phyloP scores from a whole-genome alignment of 2,113 vertebrate genomes.

The Myanophis thanlyinensis region DNA sequence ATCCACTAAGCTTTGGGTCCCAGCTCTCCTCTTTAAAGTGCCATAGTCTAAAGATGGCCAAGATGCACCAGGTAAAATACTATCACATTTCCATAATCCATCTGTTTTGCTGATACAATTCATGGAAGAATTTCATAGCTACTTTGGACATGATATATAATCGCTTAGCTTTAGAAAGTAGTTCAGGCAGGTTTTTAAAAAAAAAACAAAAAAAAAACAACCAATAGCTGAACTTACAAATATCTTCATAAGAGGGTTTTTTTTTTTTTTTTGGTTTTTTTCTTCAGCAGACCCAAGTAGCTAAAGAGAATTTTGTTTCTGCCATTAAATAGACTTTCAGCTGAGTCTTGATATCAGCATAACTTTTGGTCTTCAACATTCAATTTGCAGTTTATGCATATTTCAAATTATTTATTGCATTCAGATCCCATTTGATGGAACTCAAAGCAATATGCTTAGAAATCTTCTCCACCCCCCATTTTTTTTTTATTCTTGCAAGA shows the following conservation, averaged over 20 bases:
- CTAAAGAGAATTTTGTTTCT: not conserved
- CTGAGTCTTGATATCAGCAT: not conserved
- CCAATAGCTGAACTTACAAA: not conserved
- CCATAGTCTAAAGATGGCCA: slow-evolving; percentile 62
- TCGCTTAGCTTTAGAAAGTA: not conserved
- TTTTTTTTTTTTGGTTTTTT: not conserved
- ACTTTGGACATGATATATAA: not conserved
- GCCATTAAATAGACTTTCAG: not conserved
- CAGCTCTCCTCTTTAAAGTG: slow-evolving; percentile 62
- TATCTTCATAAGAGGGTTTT: not conserved
- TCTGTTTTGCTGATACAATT: slow-evolving; percentile 1
- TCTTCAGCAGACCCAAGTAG: not conserved
- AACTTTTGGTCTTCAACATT: not conserved
- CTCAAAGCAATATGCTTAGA: not conserved
- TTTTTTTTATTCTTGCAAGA: not conserved
- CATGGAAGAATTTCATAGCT: not conserved
- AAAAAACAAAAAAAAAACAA: not conserved
- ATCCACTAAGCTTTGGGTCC: slow-evolving; percentile 66
- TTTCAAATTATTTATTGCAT: not conserved
- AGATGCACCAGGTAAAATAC: slow-evolving; percentile 43
- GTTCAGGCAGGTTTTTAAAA: not conserved
- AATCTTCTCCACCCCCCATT: not conserved
- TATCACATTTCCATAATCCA: slow-evolving; percentile 7
- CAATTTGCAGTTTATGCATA: not conserved
- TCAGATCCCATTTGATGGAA: not conserved